Base-by-base conservation (phyloP, 2,888 invertebrate genomes). In the Pycnomerus fuliginosus region DNA sequence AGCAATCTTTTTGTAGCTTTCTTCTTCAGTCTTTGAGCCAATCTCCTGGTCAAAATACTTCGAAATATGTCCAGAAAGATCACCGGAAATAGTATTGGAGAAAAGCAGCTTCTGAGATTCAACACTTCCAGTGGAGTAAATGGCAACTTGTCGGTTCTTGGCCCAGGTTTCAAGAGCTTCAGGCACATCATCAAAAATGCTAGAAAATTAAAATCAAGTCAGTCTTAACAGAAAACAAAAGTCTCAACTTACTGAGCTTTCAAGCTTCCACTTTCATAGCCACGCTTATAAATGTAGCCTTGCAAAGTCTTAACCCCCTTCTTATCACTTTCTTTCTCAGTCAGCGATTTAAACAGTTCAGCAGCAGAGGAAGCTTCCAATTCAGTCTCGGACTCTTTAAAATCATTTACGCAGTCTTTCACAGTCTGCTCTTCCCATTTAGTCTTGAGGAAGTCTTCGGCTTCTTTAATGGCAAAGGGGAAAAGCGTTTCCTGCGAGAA, bases 71-170 rank as follows among this genome's bases (percentile, higher is more conserved):
- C 83, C 81, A 56, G 84, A 74, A 50, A 96, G 67, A 70, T 96
- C 85, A 0, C 96, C 96, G 28, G 80, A 77, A 11, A 75, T 72
- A 2, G 91, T 84, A 69, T 90, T 77, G 0, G 78, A 77, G 69
- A 96, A 94, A 2, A 96, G 77, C 5, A 95, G 76, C 66, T 91
- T 88, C 70, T 97, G 97, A 8, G 95, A 90, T 60, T 87, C 85
- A 1, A 91, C 83, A 39, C 92, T 93, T 30, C 95, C 96, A 15
- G 94, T 94, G 0, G 96, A 96, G 70, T 90, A 97, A 48, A 95
- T 84, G 65, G 84, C 93, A 32, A 96, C 75, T 7, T 63, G 60
- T 15, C 51, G 51, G 8, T 76, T 72, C 2, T 80, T 75, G 2
- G 78, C 78, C 87, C 94, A 89, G 44, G 77, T 73, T 62, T 86